Evolutionary conservation across 1,140 invertebrate species (phyloP), one percentile per base, ranked within the genome.

Genomic region (Muscidifurax raptorellus): DNA sequence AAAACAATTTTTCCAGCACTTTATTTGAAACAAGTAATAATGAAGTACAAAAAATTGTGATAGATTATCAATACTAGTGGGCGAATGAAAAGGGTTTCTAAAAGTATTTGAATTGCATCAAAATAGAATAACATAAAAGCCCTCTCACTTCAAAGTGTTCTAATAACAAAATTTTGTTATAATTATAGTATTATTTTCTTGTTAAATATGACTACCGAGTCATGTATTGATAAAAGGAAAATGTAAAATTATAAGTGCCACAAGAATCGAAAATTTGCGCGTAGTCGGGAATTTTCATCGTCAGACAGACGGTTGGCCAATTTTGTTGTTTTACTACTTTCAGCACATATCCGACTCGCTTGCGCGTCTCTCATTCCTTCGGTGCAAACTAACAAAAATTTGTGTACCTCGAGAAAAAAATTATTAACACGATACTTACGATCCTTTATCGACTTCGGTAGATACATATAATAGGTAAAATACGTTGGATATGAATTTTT

Each of bases 291-390:
- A 1, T 27, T 28, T 72, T 83, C 28, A 79, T 64, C 5, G 22
- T 28, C 76, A 79, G 44, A 64, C 27, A 27, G 40, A 77, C 27
- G 36, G 18, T n/a, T 59, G 52, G 44, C 64, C 44, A 74, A 79
- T 84, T 84, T 79, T 25, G 40, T 36, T 28, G 44, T 22, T 13
- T 84, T 84, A 79, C 67, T 84, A 84, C 44, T 72, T 84, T 84
- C 7, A 13, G 9, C 40, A 59, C 10, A 10, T 40, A 9, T 47
- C 18, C 36, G 15, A 40, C 76, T 83, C 44, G 75, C 72, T 47
- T 82, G 75, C 9, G 66, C 75, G 59, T 32, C 75, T 59, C 82
- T 71, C 66, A n/a, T 59, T n/a, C 36, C 64, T 79, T 67, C 59
- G 64, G 4, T 27, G 13, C 12, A 27, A 69, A 40, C 32, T 10